Percentiles rank a stretch among this genome's conserved stretches.
Evolutionary conservation across 2,888 invertebrate species (phyloP).

Genomic region (Oegoconia quadripuncta): DNA sequence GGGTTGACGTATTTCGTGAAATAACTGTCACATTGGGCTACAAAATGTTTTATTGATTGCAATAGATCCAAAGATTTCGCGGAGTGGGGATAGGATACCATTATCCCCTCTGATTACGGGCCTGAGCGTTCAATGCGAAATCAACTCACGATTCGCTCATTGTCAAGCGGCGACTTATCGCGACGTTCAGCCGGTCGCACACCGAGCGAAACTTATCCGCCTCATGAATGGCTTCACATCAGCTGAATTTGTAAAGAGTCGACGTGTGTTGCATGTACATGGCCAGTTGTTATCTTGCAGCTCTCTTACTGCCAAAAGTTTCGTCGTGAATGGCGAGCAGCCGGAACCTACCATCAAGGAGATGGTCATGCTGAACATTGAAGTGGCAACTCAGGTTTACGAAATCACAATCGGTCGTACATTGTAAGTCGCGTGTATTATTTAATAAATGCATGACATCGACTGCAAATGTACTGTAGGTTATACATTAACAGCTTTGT

Average conservation of each 20-base stretch:
- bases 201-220: constrained; percentile 65
- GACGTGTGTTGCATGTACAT: constrained; percentile 69
- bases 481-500: no score
- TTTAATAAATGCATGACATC: no score
- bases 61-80: background rate
- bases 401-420: no score
- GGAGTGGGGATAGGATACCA: constrained; percentile 9
- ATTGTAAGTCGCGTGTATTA: no score
- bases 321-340: constrained; percentile 4
- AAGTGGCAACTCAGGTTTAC: no score
- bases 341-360: constrained; percentile 12
- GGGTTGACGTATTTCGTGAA: no score
- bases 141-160: constrained; percentile 55
- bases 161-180: constrained; percentile 61
- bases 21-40: no score
- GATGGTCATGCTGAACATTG: background rate
- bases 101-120: background rate
- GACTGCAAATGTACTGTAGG: no score
- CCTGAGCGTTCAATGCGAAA: constrained; percentile 16
- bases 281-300: constrained; percentile 62
- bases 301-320: constrained; percentile 34
- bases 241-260: constrained; percentile 74
- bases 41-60: no score
- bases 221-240: constrained; percentile 66
- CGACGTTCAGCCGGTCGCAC: constrained; percentile 56